Evolutionary conservation across 2,888 invertebrate genomes (phyloP), one percentile per base, ranked within the genome.

Genomic region (Polyommatus icarus): DNA sequence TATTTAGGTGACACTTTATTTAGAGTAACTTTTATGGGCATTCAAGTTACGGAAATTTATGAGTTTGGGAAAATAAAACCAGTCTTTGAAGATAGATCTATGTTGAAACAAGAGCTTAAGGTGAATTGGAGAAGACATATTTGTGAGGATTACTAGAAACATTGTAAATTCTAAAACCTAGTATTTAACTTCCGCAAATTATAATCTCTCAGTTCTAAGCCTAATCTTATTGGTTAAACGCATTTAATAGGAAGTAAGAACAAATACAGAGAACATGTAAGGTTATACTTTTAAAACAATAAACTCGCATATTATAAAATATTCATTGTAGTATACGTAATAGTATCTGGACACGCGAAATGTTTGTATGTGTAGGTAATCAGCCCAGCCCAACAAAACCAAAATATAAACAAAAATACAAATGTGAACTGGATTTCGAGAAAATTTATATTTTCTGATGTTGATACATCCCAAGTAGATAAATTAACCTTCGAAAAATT

Each of bases 1-100:
- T 73, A 75, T 75, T 75, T 54, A 50, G 50, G 75, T 75, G 50
- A 75, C 75, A 75, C 54, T 54, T 75, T 54, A 75, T 73, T 73
- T 12, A 54, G 50, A 75, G 50, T 75, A 54, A 50, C 50, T 50
- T 75, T 75, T 54, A 50, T 75, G 50, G 75, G 50, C 75, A 50
- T 29, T 50, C 29, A 24, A 75, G 50, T 50, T 24, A 75, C 24
- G 75, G 54, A 75, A 75, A 75, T 75, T 75, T 75, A 75, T 54
- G 75, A 29, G 75, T 46, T 50, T 20, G 12, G 46, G 24, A 20
- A 54, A 54, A 15, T 50, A n/a, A 73, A 20, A 15, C 61, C 24
- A 61, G 15, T 10, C 29, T 67, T 67, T 67, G 29, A 67, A 67
- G 67, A 67, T 15, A 29, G 15, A 67, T 29, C 12, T 67, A 67